Conservation (phyloP, 37 sponge, comb jelly and placozoan species). For the Diacarnus erythraeanus region DNA sequence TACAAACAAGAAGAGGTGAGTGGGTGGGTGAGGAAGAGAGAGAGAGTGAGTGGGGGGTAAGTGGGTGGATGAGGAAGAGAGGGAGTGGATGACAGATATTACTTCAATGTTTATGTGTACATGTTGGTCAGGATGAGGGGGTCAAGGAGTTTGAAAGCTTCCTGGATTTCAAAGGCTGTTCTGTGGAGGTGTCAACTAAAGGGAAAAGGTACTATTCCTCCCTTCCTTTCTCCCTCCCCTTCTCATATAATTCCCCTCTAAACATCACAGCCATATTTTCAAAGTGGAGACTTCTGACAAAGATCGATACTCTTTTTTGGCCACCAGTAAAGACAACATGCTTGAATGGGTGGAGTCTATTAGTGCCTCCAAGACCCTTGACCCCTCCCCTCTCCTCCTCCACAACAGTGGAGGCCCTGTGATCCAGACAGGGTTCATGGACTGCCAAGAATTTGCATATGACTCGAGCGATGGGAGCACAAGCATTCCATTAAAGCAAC, state of each 20-base stretch:
- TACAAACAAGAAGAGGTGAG: conserved; percentile 72
- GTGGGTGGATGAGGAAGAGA: background rate
- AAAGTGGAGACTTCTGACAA: conserved; percentile 22
- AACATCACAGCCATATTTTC: conserved; percentile 18
- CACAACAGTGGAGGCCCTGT: conserved; percentile 55
- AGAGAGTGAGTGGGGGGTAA: background rate
- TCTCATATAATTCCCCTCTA: background rate
- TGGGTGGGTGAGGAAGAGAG: background rate
- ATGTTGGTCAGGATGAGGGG: conserved; percentile 44
- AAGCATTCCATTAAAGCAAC: conserved; percentile 1
- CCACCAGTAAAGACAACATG: conserved; percentile 43
- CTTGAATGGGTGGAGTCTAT: conserved; percentile 74
- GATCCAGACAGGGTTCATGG: conserved; percentile 46
- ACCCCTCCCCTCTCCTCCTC: conserved; percentile 58
- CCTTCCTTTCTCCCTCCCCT: background rate
- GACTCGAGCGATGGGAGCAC: background rate
- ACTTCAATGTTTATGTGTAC: background rate
- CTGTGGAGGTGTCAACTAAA: conserved; percentile 13
- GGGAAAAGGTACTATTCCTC: conserved; percentile 52
- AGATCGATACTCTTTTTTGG: background rate
- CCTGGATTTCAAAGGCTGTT: conserved; percentile 31
- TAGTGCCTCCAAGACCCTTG: conserved; percentile 26
- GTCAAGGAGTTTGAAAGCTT: conserved; percentile 54
- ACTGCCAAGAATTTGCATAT: conserved; percentile 39
- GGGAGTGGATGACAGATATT: no score